phyloP scores from a whole-genome alignment of 2,888 invertebrate genomes.

The Tineola bisselliella region DNA sequence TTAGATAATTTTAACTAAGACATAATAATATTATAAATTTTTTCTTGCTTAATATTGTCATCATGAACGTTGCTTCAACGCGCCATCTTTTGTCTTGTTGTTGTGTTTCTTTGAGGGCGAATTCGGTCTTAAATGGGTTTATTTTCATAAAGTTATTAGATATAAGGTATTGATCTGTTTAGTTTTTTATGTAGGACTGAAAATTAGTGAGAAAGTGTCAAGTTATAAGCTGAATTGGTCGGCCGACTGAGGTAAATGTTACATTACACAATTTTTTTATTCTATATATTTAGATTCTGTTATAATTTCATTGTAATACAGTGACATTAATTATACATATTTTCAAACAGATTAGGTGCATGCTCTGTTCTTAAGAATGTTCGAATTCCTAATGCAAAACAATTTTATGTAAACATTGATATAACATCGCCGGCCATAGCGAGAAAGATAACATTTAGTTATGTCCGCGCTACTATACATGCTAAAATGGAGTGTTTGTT shows the following conservation, averaged over 20 bases:
- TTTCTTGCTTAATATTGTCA: no score
- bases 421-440: background rate
- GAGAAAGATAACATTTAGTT: background rate
- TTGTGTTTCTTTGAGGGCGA: background rate
- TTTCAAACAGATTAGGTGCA: background rate
- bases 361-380: background rate
- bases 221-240: background rate
- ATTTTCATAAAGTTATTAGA: background rate
- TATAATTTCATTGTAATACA: background rate
- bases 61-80: background rate
- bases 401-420: background rate
- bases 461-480: background rate
- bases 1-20: no score
- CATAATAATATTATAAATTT: no score
- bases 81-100: conserved; percentile 11
- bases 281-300: background rate
- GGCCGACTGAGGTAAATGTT: background rate
- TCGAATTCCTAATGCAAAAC: background rate
- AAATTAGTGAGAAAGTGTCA: background rate
- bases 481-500: background rate
- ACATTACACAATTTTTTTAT: background rate
- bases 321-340: no score
- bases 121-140: background rate
- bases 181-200: background rate
- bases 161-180: background rate